phyloP scores from a whole-genome alignment of 1,140 invertebrate species.

The Tigriopus japonicus region DNA sequence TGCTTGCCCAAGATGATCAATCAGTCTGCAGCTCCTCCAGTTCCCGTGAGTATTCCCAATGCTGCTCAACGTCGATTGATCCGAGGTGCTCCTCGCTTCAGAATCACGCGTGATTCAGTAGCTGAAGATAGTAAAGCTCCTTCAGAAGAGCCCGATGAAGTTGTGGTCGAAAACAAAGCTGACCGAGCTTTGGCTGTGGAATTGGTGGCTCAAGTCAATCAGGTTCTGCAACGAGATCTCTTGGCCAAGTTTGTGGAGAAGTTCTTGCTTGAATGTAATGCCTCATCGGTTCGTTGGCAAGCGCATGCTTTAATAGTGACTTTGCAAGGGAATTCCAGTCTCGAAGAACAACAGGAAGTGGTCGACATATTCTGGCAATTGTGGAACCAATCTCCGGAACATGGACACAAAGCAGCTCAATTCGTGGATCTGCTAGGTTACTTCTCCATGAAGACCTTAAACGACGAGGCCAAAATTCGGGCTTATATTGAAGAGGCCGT shows the following conservation, averaged over 20 bases:
- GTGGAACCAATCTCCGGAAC: conserved; percentile 73
- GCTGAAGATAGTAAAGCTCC: conserved; percentile 13
- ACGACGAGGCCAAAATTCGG: conserved; percentile 18
- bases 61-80: background rate
- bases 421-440: conserved; percentile 91
- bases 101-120: conserved; percentile 9
- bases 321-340: conserved; percentile 60
- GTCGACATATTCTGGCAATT: conserved; percentile 69
- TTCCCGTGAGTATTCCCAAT: conserved; percentile 29
- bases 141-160: conserved; percentile 35
- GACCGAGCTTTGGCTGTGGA: background rate
- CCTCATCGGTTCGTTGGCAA: conserved; percentile 80
- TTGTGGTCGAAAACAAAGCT: conserved; percentile 32
- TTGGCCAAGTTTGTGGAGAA: conserved; percentile 57
- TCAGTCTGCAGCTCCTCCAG: too few relatives aligned
- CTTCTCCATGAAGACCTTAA: conserved; percentile 52
- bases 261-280: conserved; percentile 82
- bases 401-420: conserved; percentile 79
- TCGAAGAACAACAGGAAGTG: conserved; percentile 51
- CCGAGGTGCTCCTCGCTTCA: conserved; percentile 1
- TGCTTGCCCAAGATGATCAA: conserved; percentile 28
- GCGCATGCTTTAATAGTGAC: conserved; percentile 70
- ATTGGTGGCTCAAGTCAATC: background rate
- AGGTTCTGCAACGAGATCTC: conserved; percentile 3
- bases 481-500: conserved; percentile 23